A percentile compares a stretch with the other conserved stretches of the same genome.
Evolutionary conservation across 2,113 vertebrate species (phyloP).

Genomic region (Tapirus terrestris): DNA sequence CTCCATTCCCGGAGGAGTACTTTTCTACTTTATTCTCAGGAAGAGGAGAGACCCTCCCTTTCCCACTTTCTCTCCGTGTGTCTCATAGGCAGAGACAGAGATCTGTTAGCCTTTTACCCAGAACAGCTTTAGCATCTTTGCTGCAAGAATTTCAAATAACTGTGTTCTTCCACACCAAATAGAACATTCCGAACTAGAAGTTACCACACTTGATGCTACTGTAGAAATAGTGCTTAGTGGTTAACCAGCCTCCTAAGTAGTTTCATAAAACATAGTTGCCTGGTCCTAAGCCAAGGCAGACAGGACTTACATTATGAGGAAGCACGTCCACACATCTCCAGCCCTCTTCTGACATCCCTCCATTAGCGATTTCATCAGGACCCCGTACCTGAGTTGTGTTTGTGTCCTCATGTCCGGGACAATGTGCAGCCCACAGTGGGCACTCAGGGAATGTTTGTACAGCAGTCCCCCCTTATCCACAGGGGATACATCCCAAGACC

Average conservation of each 20-base stretch:
- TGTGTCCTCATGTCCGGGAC: neutral
- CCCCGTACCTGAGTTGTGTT: rapidly evolving
- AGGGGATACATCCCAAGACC: no score
- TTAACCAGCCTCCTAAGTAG: neutral
- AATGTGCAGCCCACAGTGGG: neutral
- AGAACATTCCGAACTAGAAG: neutral
- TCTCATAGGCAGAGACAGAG: neutral
- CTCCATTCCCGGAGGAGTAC: neutral
- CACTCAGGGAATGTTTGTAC: neutral
- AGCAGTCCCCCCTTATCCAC: no score
- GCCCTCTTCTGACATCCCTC: neutral
- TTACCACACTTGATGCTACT: neutral
- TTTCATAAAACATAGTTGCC: neutral
- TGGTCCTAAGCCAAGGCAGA: neutral
- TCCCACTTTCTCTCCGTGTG: neutral
- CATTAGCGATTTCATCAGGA: rapidly evolving
- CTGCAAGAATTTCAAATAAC: neutral
- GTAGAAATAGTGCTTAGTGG: neutral
- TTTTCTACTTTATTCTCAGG: neutral
- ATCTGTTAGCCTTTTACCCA: neutral
- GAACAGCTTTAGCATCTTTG: neutral
- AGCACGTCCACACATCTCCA: no score
- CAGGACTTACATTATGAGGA: neutral
- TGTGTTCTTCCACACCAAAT: neutral
- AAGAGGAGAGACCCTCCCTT: neutral